phyloP scores from a whole-genome alignment of 2,797 vertebrate species.

The Pygocentrus nattereri region DNA sequence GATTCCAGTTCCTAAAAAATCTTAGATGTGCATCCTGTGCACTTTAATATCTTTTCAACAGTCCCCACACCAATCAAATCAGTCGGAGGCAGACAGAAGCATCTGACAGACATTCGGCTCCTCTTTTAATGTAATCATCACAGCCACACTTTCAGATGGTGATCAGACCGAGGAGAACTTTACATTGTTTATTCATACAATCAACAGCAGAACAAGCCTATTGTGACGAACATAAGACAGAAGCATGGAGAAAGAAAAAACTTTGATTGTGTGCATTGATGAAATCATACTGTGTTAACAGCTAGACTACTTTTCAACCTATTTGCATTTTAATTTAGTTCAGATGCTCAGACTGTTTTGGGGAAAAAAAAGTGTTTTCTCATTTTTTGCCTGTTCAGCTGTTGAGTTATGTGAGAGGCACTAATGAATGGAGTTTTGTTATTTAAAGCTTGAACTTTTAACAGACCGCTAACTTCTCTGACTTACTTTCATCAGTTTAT shows the following conservation, averaged over 20 bases:
- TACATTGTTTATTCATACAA: slow-evolving; percentile 1
- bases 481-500: not conserved
- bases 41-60: slow-evolving; percentile 15
- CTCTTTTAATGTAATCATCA: not conserved
- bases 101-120: not conserved
- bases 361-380: not conserved
- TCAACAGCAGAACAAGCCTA: not conserved
- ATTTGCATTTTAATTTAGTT: slow-evolving; percentile 56
- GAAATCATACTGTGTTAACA: slow-evolving; percentile 38
- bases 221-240: slow-evolving; percentile 14
- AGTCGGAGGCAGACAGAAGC: not conserved
- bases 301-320: slow-evolving; percentile 48
- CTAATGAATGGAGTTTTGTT: slow-evolving; percentile 9
- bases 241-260: not conserved
- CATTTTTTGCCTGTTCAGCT: slow-evolving; percentile 2
- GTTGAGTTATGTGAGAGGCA: not conserved
- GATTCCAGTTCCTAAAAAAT: slow-evolving; percentile 1
- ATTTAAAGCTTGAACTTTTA: slow-evolving; percentile 25
- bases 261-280: slow-evolving; percentile 11
- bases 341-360: not conserved
- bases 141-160: not conserved
- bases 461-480: not conserved
- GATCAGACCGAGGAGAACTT: not conserved
- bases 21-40: slow-evolving; percentile 15
- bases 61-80: slow-evolving; percentile 10